Evolutionary conservation across 2,888 invertebrate genomes (phyloP).

Genomic region (Uloborus plumipes): DNA sequence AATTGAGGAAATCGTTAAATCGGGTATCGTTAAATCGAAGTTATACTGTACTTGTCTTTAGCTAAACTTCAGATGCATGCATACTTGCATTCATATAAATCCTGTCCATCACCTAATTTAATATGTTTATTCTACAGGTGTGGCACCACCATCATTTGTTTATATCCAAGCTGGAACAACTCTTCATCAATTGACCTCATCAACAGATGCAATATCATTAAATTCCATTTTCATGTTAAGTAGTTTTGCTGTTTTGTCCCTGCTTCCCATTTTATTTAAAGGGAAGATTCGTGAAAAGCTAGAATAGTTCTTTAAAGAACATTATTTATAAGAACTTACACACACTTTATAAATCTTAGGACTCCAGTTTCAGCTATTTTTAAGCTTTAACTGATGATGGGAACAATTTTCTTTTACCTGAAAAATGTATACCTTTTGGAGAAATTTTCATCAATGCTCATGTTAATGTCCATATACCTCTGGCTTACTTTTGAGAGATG

Average conservation of each 20-base stretch:
- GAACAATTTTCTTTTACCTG: slow-evolving; percentile 41
- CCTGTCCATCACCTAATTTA: not conserved
- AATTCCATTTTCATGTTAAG: slow-evolving; percentile 84
- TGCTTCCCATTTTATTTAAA: slow-evolving; percentile 90
- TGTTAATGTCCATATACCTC: too few relatives aligned
- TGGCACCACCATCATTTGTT: slow-evolving; percentile 96
- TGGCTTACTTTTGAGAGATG: not conserved
- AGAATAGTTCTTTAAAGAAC: slow-evolving; percentile 73
- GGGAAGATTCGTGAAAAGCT: slow-evolving; percentile 83
- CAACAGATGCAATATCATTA: slow-evolving; percentile 86
- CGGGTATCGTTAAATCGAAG: too few relatives aligned
- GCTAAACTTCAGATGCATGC: too few relatives aligned
- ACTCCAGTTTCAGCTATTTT: not conserved
- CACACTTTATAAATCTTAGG: slow-evolving; percentile 2
- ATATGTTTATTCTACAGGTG: slow-evolving; percentile 76
- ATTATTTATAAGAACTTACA: not conserved
- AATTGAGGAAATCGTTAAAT: too few relatives aligned
- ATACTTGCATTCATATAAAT: too few relatives aligned
- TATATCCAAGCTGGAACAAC: slow-evolving; percentile 98
- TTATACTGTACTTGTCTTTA: too few relatives aligned
- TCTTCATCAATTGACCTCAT: slow-evolving; percentile 90
- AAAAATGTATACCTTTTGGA: too few relatives aligned
- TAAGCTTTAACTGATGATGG: slow-evolving; percentile 6
- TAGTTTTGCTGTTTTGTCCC: slow-evolving; percentile 84
- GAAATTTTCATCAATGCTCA: too few relatives aligned